A percentile compares a stretch with the other conserved stretches of the same genome.
These are phyloP conservation scores for Thaumatotibia leucotreta DNA, from an alignment of 1,140 invertebrate species.

Conservation along the genomic window DNA sequence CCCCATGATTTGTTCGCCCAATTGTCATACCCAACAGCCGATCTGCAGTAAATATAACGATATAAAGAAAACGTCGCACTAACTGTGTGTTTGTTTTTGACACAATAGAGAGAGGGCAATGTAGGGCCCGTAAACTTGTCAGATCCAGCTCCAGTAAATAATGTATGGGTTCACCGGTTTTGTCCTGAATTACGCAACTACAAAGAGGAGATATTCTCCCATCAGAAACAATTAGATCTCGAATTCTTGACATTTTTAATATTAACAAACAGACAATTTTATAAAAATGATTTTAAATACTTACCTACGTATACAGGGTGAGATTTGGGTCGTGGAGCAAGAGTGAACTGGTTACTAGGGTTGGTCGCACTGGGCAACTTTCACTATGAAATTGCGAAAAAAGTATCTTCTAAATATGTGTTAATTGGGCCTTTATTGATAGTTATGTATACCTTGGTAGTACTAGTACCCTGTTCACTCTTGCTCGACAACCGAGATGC, in stretches of 20 bases:
- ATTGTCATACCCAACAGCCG: conserved; percentile 2
- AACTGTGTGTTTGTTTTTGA: conserved; percentile 26
- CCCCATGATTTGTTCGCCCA: conserved; percentile 4
- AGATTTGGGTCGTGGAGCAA: too few relatives aligned
- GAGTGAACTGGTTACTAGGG: too few relatives aligned
- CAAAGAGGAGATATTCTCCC: background rate
- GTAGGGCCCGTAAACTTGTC: conserved; percentile 23
- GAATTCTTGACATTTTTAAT: background rate
- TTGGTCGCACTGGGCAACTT: too few relatives aligned
- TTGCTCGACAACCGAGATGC: too few relatives aligned
- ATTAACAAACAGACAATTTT: background rate
- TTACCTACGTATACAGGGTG: too few relatives aligned
- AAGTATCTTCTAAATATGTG: too few relatives aligned
- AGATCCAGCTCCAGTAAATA: conserved; percentile 23
- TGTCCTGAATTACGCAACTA: background rate
- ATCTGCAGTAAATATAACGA: conserved; percentile 11
- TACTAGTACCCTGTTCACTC: too few relatives aligned
- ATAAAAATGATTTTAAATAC: too few relatives aligned
- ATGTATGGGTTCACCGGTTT: conserved; percentile 18
- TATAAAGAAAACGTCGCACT: conserved; percentile 26
- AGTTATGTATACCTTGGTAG: too few relatives aligned
- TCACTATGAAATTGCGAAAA: too few relatives aligned
- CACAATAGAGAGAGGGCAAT: conserved; percentile 18
- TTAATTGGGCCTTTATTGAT: too few relatives aligned
- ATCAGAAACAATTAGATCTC: too few relatives aligned